A percentile compares a stretch with the other conserved stretches of the same genome.
phyloP scores from a whole-genome alignment of 2,888 invertebrate genomes.

The Polia nebulosa region DNA sequence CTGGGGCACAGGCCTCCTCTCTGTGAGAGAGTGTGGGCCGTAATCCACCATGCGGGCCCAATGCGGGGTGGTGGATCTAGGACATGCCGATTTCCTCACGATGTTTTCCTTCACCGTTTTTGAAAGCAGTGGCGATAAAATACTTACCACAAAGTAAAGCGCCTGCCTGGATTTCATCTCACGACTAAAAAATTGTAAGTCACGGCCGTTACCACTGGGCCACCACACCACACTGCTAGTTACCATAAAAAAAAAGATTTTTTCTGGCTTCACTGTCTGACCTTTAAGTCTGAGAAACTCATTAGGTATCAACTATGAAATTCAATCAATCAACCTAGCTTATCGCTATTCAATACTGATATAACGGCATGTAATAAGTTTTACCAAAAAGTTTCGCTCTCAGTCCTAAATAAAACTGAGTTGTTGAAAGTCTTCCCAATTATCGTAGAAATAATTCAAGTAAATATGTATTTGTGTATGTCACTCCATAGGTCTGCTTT shows the following conservation, averaged over 20 bases:
- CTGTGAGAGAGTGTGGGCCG: no score
- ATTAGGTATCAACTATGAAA: not conserved
- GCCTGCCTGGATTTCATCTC: no score
- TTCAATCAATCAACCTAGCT: constrained; percentile 3
- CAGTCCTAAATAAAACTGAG: not conserved
- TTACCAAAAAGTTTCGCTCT: not conserved
- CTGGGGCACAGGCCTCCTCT: no score
- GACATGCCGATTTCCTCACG: no score
- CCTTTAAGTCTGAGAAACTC: not conserved
- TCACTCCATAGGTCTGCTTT: not conserved
- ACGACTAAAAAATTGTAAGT: no score
- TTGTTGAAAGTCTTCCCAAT: not conserved
- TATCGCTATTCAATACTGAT: not conserved
- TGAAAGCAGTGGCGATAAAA: no score
- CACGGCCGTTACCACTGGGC: no score
- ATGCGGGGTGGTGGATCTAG: no score
- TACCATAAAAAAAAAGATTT: not conserved
- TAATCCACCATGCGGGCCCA: no score
- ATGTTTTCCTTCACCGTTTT: no score
- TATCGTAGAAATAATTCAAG: not conserved
- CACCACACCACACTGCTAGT: not conserved
- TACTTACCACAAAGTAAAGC: no score
- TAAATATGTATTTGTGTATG: not conserved
- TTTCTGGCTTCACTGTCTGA: constrained; percentile 1
- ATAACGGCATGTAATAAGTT: not conserved